Evolutionary conservation across 2,797 vertebrate species (phyloP).

Genomic region (Acipenser transmontanus): DNA sequence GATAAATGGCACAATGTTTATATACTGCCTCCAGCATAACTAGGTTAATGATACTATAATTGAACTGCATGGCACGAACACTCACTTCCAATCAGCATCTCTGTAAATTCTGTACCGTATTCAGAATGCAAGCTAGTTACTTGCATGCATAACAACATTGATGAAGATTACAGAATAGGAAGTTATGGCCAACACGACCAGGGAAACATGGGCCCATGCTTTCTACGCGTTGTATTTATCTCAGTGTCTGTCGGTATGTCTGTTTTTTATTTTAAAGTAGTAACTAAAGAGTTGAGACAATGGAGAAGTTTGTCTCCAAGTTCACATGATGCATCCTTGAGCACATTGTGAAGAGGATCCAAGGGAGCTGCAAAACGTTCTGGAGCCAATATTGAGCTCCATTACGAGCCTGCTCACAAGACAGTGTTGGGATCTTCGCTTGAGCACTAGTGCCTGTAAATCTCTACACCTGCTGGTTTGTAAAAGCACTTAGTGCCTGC

Average conservation of each 20-base stretch:
- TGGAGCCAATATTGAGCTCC: too few relatives aligned
- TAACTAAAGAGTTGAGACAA: too few relatives aligned
- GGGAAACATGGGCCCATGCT: constrained; percentile 1
- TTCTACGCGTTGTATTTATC: not conserved
- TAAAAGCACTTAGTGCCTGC: too few relatives aligned
- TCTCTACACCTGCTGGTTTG: too few relatives aligned
- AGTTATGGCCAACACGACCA: not conserved
- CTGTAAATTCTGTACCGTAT: constrained; percentile 30
- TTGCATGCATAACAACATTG: not conserved
- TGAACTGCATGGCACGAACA: constrained; percentile 53
- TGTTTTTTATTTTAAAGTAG: not conserved
- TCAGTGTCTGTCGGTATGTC: not conserved
- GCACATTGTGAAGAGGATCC: too few relatives aligned
- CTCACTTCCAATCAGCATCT: constrained; percentile 60
- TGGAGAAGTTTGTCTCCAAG: not conserved
- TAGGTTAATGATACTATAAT: constrained; percentile 58
- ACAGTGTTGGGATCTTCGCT: too few relatives aligned
- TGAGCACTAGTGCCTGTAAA: too few relatives aligned
- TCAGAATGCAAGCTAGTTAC: constrained; percentile 3
- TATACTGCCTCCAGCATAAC: constrained; percentile 54
- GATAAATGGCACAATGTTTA: constrained; percentile 57
- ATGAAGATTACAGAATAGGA: not conserved
- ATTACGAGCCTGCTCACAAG: too few relatives aligned
- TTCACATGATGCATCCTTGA: too few relatives aligned
- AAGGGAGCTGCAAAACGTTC: too few relatives aligned